A percentile compares a stretch with the other conserved stretches of the same genome.
Evolutionary conservation across 2,113 vertebrate species (phyloP).

Genomic region (Grallaria varia): DNA sequence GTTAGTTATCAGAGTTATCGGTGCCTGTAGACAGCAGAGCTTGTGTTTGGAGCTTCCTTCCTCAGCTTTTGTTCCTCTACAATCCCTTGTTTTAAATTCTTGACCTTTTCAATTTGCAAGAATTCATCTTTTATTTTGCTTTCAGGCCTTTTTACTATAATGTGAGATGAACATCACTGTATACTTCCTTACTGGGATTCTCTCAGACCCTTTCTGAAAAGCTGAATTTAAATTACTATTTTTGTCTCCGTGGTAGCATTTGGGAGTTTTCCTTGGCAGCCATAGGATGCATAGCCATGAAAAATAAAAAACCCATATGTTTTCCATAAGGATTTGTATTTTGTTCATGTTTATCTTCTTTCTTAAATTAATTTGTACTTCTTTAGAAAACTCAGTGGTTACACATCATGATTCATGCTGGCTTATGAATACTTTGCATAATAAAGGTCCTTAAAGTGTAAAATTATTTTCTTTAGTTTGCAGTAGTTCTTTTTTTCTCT

Average conservation of each 20-base stretch:
- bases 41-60: background rate
- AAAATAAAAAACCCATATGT: background rate
- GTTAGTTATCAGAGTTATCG: background rate
- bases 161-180: background rate
- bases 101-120: background rate
- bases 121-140: background rate
- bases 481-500: background rate
- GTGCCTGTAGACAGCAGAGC: background rate
- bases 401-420: background rate
- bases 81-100: background rate
- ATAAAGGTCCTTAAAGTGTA: background rate
- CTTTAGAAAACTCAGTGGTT: background rate
- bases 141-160: background rate
- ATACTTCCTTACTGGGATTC: background rate
- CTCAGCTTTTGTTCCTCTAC: background rate
- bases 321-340: background rate
- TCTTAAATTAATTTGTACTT: background rate
- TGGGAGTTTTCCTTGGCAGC: background rate
- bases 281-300: background rate
- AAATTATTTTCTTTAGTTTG: background rate
- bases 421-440: background rate
- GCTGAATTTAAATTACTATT: background rate
- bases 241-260: background rate
- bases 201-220: background rate
- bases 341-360: background rate